A percentile compares a stretch with the other conserved stretches of the same genome.
These are phyloP conservation scores for Nemurella pictetii DNA, from an alignment of 2,888 invertebrate species.

Conservation along the genomic window DNA sequence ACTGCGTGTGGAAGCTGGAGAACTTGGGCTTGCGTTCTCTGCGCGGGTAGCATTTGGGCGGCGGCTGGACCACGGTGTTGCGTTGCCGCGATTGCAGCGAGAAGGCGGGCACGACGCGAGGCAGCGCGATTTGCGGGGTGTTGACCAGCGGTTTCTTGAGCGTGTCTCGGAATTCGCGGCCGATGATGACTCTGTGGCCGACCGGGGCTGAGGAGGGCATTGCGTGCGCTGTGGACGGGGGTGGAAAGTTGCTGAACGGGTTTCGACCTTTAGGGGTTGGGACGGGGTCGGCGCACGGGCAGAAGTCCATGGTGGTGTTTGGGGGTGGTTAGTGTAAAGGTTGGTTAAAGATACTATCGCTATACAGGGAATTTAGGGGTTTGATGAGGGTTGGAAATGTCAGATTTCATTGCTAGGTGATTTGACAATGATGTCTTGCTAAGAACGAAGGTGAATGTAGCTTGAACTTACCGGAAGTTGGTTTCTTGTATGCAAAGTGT, in stretches of 20 bases:
- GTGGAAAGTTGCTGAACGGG: not conserved
- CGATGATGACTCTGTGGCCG: not conserved
- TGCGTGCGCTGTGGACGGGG: not conserved
- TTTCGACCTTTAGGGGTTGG: not conserved
- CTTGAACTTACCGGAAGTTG: no score
- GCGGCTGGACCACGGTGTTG: slow-evolving; percentile 19
- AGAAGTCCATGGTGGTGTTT: not conserved
- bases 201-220: no score
- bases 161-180: not conserved
- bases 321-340: not conserved
- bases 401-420: no score
- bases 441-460: no score
- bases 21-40: not conserved
- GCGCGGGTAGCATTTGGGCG: slow-evolving; percentile 12
- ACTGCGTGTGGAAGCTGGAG: slow-evolving; percentile 19
- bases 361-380: no score
- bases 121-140: not conserved
- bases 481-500: no score
- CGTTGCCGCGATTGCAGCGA: slow-evolving; percentile 30
- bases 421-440: no score
- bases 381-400: no score
- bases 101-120: not conserved
- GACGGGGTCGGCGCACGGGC: not conserved
- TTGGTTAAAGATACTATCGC: no score
- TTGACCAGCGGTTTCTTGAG: not conserved